A percentile compares a stretch with the other conserved stretches of the same genome.
Conservation (phyloP, 2,113 vertebrate species). For the Bungarus multicinctus region DNA sequence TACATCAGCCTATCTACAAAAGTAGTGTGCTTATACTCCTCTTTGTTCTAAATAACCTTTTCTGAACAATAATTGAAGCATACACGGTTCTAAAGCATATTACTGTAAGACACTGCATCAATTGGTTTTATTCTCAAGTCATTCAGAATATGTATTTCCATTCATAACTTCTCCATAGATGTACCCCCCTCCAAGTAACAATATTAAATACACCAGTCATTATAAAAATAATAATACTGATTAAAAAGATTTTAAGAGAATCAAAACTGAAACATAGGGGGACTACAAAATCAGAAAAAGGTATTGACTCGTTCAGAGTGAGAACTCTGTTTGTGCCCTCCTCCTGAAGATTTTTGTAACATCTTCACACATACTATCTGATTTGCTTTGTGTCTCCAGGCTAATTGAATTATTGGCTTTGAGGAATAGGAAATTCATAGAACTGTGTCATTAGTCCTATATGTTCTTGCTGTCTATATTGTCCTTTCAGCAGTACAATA, state of each 20-base stretch:
- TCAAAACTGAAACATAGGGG: neutral
- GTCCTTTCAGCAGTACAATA: neutral
- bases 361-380: neutral
- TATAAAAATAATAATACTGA: neutral
- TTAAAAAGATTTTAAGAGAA: neutral
- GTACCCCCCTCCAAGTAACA: neutral
- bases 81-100: neutral
- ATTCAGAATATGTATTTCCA: neutral
- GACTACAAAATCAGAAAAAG: neutral
- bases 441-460: neutral
- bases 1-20: neutral
- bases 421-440: neutral
- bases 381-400: neutral
- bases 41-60: neutral
- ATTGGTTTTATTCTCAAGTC: neutral
- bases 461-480: neutral
- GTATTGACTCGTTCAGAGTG: neutral
- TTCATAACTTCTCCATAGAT: neutral
- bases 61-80: neutral
- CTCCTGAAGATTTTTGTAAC: neutral
- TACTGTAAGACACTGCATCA: neutral
- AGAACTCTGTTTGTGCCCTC: neutral
- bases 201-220: neutral
- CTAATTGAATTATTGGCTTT: neutral
- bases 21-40: neutral